Conservation (phyloP, 2,888 invertebrate genomes). For the Hofmannophila pseudospretella region DNA sequence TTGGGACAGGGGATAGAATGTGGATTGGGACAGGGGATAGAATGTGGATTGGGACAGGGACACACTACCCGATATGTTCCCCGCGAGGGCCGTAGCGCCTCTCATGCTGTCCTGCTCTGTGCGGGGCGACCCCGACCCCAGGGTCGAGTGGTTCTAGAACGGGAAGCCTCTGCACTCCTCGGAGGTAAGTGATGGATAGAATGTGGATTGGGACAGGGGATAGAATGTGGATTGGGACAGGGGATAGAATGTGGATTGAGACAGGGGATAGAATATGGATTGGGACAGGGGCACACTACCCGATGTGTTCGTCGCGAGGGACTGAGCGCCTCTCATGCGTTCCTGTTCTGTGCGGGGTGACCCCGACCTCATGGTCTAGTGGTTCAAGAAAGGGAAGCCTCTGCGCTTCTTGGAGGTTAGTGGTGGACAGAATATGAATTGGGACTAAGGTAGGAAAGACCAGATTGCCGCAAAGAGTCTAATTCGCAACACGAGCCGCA, state of each 20-base stretch:
- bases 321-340: slow-evolving; percentile 91
- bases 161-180: slow-evolving; percentile 79
- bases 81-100: slow-evolving; percentile 92
- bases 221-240: too few relatives aligned
- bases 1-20: too few relatives aligned
- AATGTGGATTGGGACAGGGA: too few relatives aligned
- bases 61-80: slow-evolving; percentile 83
- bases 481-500: too few relatives aligned
- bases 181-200: slow-evolving; percentile 42
- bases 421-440: too few relatives aligned
- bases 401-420: slow-evolving; percentile 57
- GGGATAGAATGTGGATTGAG: too few relatives aligned
- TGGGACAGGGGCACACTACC: too few relatives aligned
- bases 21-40: too few relatives aligned
- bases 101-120: slow-evolving; percentile 90
- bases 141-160: slow-evolving; percentile 93
- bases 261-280: too few relatives aligned
- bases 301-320: slow-evolving; percentile 85
- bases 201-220: too few relatives aligned
- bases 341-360: slow-evolving; percentile 92
- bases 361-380: slow-evolving; percentile 94
- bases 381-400: slow-evolving; percentile 91
- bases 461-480: too few relatives aligned
- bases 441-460: too few relatives aligned
- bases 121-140: slow-evolving; percentile 94